Conservation (phyloP, 2,888 invertebrate genomes). For the Geophilus truncorum region DNA sequence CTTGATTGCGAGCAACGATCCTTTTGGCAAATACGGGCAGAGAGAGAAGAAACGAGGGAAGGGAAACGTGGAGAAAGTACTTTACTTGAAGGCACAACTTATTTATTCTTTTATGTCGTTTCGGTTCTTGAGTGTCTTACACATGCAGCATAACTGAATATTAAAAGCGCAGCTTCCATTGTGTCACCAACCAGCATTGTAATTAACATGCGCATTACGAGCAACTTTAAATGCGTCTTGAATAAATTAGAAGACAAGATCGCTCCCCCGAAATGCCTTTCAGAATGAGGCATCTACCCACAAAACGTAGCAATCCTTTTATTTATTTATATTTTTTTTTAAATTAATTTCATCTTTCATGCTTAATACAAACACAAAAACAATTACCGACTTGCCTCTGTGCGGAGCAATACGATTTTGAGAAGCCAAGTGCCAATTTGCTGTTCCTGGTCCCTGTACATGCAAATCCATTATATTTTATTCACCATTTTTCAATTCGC, state of each 20-base stretch:
- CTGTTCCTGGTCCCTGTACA: not conserved
- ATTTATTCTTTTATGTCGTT: not conserved
- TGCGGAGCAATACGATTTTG: not conserved
- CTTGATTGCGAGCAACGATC: not conserved
- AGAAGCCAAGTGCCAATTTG: not conserved
- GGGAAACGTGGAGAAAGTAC: not conserved
- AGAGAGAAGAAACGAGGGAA: not conserved
- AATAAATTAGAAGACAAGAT: constrained; percentile 31
- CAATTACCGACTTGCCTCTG: not conserved
- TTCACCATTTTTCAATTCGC: not conserved
- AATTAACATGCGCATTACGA: constrained; percentile 31
- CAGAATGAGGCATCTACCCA: not conserved
- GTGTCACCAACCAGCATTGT: constrained; percentile 29
- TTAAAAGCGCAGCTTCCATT: constrained; percentile 27
- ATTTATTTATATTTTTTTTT: not conserved
- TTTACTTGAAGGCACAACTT: not conserved
- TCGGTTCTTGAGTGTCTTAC: not conserved
- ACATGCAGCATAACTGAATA: constrained; percentile 25
- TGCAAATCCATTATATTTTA: not conserved
- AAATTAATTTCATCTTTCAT: not conserved
- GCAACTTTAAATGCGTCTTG: constrained; percentile 28
- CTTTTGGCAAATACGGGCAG: not conserved
- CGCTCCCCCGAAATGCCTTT: not conserved
- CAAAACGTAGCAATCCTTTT: not conserved
- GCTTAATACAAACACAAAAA: not conserved